phyloP scores from a whole-genome alignment of 2,797 vertebrate genomes.

The Cossypha niveicapilla region DNA sequence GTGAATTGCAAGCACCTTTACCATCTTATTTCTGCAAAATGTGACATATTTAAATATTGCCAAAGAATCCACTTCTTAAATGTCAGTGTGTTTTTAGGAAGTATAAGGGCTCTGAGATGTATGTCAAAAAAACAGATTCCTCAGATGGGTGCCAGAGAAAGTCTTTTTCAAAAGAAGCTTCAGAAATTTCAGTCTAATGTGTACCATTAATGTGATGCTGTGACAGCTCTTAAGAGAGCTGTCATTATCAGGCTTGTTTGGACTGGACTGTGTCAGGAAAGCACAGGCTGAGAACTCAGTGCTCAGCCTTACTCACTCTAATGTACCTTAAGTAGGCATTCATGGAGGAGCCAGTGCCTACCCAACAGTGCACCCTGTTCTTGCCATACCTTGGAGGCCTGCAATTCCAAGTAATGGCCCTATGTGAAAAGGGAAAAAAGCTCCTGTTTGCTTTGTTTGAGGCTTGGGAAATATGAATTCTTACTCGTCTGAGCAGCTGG shows the following conservation, averaged over 20 bases:
- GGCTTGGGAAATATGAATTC: neutral
- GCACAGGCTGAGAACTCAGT: neutral
- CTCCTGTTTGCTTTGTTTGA: neutral
- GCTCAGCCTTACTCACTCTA: neutral
- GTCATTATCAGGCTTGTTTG: neutral
- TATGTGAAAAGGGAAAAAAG: neutral
- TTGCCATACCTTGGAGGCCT: neutral
- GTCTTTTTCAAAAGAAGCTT: neutral
- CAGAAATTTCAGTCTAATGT: neutral
- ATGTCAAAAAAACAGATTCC: neutral
- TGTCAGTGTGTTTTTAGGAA: slow-evolving; percentile 32
- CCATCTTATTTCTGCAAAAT: slow-evolving; percentile 13
- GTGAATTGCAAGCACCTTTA: slow-evolving; percentile 38
- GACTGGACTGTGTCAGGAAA: neutral
- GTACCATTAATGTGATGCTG: neutral
- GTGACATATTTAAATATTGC: slow-evolving; percentile 2
- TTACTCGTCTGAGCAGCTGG: neutral
- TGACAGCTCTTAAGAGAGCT: neutral
- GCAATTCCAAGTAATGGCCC: neutral
- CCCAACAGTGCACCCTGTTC: neutral
- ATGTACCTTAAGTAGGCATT: neutral
- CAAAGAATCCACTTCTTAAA: slow-evolving; percentile 32
- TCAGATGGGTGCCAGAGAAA: neutral
- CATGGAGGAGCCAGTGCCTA: neutral
- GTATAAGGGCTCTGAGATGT: neutral